These are phyloP conservation scores for Fragum sueziense DNA, from an alignment of 2,888 invertebrate genomes.

Conservation along the genomic window DNA sequence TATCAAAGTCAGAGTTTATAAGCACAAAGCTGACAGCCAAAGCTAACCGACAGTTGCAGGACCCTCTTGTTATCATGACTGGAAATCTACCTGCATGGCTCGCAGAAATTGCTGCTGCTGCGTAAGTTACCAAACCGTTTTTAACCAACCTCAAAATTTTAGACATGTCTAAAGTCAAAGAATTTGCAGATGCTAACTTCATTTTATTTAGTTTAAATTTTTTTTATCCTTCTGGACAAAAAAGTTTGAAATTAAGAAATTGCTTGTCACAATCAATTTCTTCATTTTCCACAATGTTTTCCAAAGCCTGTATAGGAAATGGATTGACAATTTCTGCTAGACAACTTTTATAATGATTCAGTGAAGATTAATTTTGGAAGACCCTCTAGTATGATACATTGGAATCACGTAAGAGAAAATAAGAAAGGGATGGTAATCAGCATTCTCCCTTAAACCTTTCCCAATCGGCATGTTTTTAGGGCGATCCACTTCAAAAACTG, in stretches of 20 bases:
- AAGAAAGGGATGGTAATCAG: not conserved
- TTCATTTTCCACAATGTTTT: not conserved
- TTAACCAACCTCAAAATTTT: not conserved
- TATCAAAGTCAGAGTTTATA: conserved; percentile 88
- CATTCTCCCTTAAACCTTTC: not conserved
- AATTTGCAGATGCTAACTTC: not conserved
- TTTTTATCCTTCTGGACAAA: not conserved
- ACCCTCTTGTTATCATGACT: conserved; percentile 98
- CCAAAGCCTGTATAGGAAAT: too few species aligned
- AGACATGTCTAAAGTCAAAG: not conserved
- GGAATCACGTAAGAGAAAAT: not conserved
- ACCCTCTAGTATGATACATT: too few species aligned
- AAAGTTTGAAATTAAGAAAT: not conserved
- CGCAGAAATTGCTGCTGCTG: conserved; percentile 89
- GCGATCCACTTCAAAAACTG: too few species aligned
- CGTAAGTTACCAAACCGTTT: conserved; percentile 63
- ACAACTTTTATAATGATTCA: too few species aligned
- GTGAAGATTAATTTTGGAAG: too few species aligned
- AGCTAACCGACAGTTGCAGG: conserved; percentile 97
- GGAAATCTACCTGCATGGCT: conserved; percentile 98
- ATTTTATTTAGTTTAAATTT: not conserved
- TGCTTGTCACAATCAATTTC: not conserved
- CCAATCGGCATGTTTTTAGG: too few species aligned
- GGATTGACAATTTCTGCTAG: too few species aligned
- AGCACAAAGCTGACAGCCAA: conserved; percentile 98